phyloP scores from a whole-genome alignment of 1,140 invertebrate species.

The Micrasema minimum region DNA sequence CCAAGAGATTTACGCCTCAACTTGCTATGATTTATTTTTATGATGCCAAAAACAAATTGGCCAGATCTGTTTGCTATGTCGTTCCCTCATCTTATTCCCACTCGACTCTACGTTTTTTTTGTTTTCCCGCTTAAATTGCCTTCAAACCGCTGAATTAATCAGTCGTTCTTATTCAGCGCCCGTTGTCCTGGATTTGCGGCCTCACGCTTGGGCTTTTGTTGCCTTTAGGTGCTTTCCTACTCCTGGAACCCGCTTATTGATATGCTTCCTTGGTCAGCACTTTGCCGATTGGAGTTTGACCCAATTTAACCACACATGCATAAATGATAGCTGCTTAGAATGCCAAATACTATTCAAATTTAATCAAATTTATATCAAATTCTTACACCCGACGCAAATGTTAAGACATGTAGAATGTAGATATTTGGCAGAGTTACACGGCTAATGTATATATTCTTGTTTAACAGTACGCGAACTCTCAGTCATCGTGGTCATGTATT shows the following conservation, averaged over 20 bases:
- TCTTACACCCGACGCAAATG: neutral
- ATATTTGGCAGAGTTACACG: neutral
- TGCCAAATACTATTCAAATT: neutral
- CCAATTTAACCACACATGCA: neutral
- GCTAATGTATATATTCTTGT: neutral
- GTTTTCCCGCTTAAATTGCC: slow-evolving; percentile 33
- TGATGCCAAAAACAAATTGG: slow-evolving; percentile 53
- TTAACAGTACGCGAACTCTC: slow-evolving; percentile 12
- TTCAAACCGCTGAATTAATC: slow-evolving; percentile 29
- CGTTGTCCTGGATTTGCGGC: slow-evolving; percentile 27
- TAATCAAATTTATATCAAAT: no score
- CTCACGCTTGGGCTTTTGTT: slow-evolving; percentile 15
- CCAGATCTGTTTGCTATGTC: slow-evolving; percentile 47
- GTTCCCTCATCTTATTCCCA: slow-evolving; percentile 33
- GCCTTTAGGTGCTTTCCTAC: neutral
- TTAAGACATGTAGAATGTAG: no score
- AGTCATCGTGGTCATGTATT: slow-evolving; percentile 27
- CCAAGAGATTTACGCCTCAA: slow-evolving; percentile 48
- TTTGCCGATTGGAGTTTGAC: slow-evolving; percentile 32
- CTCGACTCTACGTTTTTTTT: slow-evolving; percentile 26
- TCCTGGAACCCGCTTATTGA: slow-evolving; percentile 10
- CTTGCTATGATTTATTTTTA: slow-evolving; percentile 51
- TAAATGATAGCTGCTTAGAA: neutral
- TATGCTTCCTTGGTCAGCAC: slow-evolving; percentile 22
- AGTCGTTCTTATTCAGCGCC: slow-evolving; percentile 27